Evolutionary conservation across 2,113 vertebrate genomes (phyloP), one percentile per base, ranked within the genome.

Genomic region (Promerops cafer): DNA sequence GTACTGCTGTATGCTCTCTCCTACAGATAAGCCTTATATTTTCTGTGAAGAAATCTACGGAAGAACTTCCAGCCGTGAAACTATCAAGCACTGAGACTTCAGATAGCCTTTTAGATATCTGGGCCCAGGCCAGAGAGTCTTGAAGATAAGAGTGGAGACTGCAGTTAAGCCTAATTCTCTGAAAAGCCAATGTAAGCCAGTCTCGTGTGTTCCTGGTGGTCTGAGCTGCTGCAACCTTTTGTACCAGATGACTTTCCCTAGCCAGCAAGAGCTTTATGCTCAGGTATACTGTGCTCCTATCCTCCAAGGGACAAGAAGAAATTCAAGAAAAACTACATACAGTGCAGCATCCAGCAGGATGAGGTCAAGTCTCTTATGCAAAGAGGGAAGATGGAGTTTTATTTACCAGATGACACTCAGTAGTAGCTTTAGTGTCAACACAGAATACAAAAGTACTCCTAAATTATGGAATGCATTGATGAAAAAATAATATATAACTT

Each of bases 41-140:
- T 94, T 66, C 71, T 86, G 39, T 77, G 47, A 77, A 86, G 59
- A 91, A 91, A 95, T 86, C 30, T 77, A 74, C 79, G 74, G 71
- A 85, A 94, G 86, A 95, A 90, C 89, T 93, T 97, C 91, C 94
- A 92, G 76, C 83, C 78, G 93, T 28, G 91, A 93, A 93, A 68
- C 76, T 93, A 95, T 92, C 93, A 95, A 95, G 93, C 44, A 86
- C 80, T 56, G 59, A 47, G 76, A 27, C 65, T 95, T 92, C 71
- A 93, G 94, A 96, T 93, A 93, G 86, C 71, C 76, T 96, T 94
- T 93, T 42, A 93, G 90, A 94, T 95, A 93, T 40, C 68, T 90
- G 90, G 37, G 54, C 20, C 56, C 59, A 70, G 82, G 88, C 88
- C 90, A 93, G 22, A 88, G 52, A 74, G 64, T 68, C 90, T 75